Evolutionary conservation across 2,113 vertebrate species (phyloP).

Genomic region (Rhinolophus ferrumequinum): DNA sequence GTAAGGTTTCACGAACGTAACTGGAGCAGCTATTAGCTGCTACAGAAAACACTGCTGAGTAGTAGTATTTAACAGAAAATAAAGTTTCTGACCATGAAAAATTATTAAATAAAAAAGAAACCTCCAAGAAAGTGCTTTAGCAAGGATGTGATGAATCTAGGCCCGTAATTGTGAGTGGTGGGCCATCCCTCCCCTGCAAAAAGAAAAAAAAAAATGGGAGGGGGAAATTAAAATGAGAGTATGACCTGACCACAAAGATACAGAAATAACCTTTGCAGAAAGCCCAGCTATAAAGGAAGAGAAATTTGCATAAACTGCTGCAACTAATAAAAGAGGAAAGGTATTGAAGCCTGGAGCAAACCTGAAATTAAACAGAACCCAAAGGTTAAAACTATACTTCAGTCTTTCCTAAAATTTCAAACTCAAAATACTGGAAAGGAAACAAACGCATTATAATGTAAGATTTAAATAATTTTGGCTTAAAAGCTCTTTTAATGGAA

Average conservation of each 20-base stretch:
- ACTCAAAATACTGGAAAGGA: not conserved
- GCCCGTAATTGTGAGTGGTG: not conserved
- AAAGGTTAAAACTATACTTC: not conserved
- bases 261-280: conserved; percentile 63
- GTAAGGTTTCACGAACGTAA: not conserved
- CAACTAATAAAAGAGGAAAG: conserved; percentile 28
- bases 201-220: not conserved
- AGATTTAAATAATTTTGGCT: conserved; percentile 33
- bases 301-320: conserved; percentile 53
- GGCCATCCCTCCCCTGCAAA: not conserved
- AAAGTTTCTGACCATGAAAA: conserved; percentile 40
- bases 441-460: not conserved
- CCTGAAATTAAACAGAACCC: not conserved
- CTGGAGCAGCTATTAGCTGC: not conserved
- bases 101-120: conserved; percentile 24
- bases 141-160: not conserved
- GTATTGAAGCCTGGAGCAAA: not conserved
- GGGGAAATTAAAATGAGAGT: not conserved
- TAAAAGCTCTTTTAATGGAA: conserved; percentile 22
- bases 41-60: conserved; percentile 31
- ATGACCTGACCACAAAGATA: conserved; percentile 6
- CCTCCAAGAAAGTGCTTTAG: not conserved
- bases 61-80: conserved; percentile 28
- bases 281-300: conserved; percentile 23
- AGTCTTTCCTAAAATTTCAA: not conserved